Evolutionary conservation across 2,797 vertebrate genomes (phyloP).

Genomic region (Acanthurus tractus): DNA sequence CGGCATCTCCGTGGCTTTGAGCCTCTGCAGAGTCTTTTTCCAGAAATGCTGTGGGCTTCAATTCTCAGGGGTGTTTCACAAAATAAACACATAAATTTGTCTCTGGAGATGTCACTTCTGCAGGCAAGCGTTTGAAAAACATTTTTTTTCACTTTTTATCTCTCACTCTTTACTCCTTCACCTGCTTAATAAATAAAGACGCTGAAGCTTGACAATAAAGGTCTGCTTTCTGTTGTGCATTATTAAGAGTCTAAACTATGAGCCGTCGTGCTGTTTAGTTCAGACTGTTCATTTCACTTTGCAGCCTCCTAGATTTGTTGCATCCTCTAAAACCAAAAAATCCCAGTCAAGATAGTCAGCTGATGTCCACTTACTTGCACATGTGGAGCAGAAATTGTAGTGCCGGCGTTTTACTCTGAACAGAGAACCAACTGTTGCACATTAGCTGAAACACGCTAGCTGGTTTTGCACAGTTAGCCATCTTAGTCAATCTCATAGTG

Average conservation of each 20-base stretch:
- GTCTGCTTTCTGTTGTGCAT: not conserved
- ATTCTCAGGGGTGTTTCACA: conserved; percentile 35
- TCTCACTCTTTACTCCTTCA: conserved; percentile 15
- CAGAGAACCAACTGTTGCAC: no score
- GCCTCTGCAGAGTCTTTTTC: conserved; percentile 21
- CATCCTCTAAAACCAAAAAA: no score
- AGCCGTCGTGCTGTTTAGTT: not conserved
- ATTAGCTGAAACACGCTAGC: no score
- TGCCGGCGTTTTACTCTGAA: no score
- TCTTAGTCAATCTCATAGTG: no score
- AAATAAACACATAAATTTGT: conserved; percentile 32
- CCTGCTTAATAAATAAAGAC: not conserved
- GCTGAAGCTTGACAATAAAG: not conserved
- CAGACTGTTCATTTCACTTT: no score
- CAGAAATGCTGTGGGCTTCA: conserved; percentile 30
- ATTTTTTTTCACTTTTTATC: conserved; percentile 2
- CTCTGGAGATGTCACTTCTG: conserved; percentile 27
- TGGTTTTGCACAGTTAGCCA: no score
- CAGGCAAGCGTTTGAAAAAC: conserved; percentile 14
- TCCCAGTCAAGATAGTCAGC: no score
- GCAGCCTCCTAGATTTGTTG: no score
- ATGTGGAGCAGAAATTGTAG: not conserved
- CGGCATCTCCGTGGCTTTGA: conserved; percentile 16
- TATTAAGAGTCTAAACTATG: not conserved
- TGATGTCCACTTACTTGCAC: no score